A percentile compares a stretch with the other conserved stretches of the same genome.
phyloP scores from a whole-genome alignment of 35 echinoderm and acorn worm species.

The Nesometra sesokonis region DNA sequence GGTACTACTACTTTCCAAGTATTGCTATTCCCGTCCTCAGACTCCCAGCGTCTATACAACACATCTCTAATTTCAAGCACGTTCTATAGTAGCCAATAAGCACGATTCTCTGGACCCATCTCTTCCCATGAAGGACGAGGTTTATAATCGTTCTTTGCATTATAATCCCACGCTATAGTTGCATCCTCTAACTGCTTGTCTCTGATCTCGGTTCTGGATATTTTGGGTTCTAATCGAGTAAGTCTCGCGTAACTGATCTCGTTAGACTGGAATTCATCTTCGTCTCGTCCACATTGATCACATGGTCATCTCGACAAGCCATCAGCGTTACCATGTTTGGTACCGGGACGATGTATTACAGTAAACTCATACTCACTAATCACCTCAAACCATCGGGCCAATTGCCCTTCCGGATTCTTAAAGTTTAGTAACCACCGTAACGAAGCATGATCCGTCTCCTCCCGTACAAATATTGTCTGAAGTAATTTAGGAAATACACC shows the following conservation, averaged over 20 bases:
- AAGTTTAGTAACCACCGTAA: constrained; percentile 15
- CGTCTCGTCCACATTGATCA: constrained; percentile 5
- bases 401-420: no score
- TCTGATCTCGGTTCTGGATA: not conserved
- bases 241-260: not conserved
- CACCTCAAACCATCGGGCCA: no score
- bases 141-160: not conserved
- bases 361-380: constrained; percentile 3
- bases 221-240: not conserved
- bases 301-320: not conserved
- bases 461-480: constrained; percentile 10
- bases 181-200: not conserved
- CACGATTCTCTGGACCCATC: not conserved
- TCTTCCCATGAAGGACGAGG: not conserved
- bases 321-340: not conserved
- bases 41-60: constrained; percentile 37
- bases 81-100: constrained; percentile 38
- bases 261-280: not conserved
- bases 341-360: not conserved
- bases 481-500: constrained; percentile 8
- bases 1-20: constrained; percentile 36
- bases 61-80: constrained; percentile 22
- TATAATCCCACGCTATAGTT: not conserved
- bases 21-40: constrained; percentile 15
- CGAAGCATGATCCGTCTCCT: constrained; percentile 12